Conservation (phyloP, 2,797 vertebrate species). For the Thunnus albacares region DNA sequence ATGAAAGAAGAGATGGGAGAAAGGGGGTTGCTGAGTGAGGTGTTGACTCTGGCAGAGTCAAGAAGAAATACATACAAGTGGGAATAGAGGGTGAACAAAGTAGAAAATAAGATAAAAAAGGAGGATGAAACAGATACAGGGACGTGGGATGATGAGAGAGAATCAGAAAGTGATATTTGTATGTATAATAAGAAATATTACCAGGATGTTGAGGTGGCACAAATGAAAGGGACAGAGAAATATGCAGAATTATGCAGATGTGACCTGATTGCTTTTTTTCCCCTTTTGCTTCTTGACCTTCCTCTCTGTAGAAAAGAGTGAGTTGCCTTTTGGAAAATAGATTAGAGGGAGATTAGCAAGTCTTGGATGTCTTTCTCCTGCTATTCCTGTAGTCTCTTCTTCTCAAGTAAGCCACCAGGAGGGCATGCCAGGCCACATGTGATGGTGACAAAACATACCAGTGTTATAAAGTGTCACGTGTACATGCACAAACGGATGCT, state of each 20-base stretch:
- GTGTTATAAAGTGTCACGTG: neutral
- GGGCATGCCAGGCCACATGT: neutral
- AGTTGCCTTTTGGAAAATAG: slow-evolving; percentile 41
- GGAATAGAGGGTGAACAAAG: neutral
- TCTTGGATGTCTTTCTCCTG: slow-evolving; percentile 22
- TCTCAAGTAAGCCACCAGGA: slow-evolving; percentile 3
- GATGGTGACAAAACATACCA: neutral
- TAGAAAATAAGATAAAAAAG: neutral
- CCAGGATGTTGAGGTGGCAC: neutral
- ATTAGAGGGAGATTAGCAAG: slow-evolving; percentile 41
- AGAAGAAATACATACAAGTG: neutral
- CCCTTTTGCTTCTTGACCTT: slow-evolving; percentile 33
- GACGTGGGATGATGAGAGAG: neutral
- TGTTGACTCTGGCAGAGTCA: neutral
- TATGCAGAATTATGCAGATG: slow-evolving; percentile 38
- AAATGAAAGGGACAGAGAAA: slow-evolving; percentile 4
- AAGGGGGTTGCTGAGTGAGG: slow-evolving; percentile 6
- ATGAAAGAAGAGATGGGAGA: slow-evolving; percentile 23
- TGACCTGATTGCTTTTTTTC: neutral
- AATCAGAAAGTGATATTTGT: neutral
- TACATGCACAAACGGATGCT: neutral
- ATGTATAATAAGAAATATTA: too few relatives aligned
- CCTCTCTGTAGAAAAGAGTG: slow-evolving; percentile 16
- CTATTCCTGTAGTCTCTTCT: neutral
- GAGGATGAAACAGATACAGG: neutral